phyloP scores from a whole-genome alignment of 1,140 invertebrate species.

The Drosophila dunni region DNA sequence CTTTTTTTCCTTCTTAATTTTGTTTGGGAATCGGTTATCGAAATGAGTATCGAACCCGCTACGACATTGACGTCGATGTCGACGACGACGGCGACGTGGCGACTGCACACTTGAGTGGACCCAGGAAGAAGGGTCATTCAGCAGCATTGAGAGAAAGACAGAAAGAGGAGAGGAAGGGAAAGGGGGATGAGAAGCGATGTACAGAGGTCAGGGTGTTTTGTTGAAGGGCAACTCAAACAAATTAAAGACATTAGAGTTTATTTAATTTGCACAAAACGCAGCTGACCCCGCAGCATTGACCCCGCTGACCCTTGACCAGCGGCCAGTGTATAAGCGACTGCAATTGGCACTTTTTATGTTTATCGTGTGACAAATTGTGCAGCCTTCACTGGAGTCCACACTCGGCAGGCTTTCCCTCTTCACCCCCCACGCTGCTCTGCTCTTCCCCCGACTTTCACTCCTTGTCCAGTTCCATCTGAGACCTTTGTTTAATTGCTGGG shows the following conservation, averaged over 20 bases:
- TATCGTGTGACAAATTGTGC: slow-evolving; percentile 76
- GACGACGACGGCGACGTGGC: slow-evolving; percentile 6
- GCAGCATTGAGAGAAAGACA: not conserved
- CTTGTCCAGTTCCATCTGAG: slow-evolving; percentile 50
- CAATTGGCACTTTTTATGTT: slow-evolving; percentile 80
- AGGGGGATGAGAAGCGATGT: too few species aligned
- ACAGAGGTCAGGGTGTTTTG: slow-evolving; percentile 11
- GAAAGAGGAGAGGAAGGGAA: not conserved
- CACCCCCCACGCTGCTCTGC: slow-evolving; percentile 22
- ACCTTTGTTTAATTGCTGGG: slow-evolving; percentile 48
- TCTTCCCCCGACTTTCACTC: slow-evolving; percentile 7
- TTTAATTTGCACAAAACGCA: slow-evolving; percentile 75
- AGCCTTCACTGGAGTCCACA: slow-evolving; percentile 40
- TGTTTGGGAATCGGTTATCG: slow-evolving; percentile 7
- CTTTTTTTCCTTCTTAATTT: not conserved
- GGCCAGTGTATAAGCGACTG: slow-evolving; percentile 43
- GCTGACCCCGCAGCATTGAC: slow-evolving; percentile 61
- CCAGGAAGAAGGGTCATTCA: not conserved
- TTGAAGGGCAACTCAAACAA: slow-evolving; percentile 67
- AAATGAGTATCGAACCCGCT: slow-evolving; percentile 15
- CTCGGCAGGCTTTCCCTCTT: slow-evolving; percentile 18
- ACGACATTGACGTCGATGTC: not conserved
- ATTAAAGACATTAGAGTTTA: slow-evolving; percentile 82
- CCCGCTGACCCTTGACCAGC: slow-evolving; percentile 14
- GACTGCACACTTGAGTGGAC: slow-evolving; percentile 65